phyloP scores from a whole-genome alignment of 2,888 invertebrate genomes.

The Ochropleura leucogaster region DNA sequence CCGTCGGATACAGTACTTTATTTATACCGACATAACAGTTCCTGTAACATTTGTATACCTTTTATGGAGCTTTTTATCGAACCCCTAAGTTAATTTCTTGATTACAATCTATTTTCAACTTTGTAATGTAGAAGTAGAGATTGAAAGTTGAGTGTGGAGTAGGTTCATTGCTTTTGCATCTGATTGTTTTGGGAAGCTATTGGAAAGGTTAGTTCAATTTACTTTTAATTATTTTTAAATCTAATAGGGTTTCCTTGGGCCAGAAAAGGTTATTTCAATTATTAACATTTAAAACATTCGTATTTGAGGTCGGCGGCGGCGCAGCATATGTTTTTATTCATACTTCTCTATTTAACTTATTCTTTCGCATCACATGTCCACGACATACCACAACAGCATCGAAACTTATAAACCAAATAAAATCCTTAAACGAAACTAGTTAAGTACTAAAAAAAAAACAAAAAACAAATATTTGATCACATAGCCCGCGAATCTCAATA shows the following conservation, averaged over 20 bases:
- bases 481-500: conserved; percentile 23
- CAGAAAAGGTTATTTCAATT: not conserved
- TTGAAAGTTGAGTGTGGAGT: not conserved
- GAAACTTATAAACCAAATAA: not conserved
- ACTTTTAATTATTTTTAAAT: not conserved
- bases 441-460: not conserved
- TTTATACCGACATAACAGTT: conserved; percentile 62
- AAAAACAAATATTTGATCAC: conserved; percentile 13
- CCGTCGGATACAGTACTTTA: conserved; percentile 51
- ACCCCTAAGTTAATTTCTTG: conserved; percentile 53
- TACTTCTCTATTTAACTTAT: too few species aligned
- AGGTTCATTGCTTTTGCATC: conserved; percentile 20
- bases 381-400: not conserved
- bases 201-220: not conserved
- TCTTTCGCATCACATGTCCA: too few species aligned
- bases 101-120: conserved; percentile 14
- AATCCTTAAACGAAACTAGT: not conserved
- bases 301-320: too few species aligned
- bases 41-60: conserved; percentile 60
- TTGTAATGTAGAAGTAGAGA: not conserved
- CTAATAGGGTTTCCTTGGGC: not conserved
- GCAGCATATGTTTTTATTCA: too few species aligned
- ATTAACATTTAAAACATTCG: too few species aligned
- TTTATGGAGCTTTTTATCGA: conserved; percentile 70
- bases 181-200: conserved; percentile 22